phyloP scores from a whole-genome alignment of 1,140 invertebrate species.

The Drosophila bocqueti region DNA sequence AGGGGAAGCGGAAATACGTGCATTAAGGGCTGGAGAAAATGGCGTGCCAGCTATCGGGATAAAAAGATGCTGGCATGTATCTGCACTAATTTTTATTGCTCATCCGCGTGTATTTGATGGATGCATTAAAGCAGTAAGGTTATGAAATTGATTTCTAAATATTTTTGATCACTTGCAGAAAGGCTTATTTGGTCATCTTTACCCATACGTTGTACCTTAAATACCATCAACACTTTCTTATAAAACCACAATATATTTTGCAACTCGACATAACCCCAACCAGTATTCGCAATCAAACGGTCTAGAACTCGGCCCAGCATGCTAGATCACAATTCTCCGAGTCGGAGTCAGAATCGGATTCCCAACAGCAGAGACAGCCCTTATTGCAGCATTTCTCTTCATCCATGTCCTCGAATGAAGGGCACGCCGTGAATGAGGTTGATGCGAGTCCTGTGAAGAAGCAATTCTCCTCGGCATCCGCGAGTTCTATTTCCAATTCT shows the following conservation, averaged over 20 bases:
- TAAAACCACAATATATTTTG: constrained; percentile 1
- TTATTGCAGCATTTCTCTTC: constrained; percentile 2
- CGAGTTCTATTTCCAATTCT: constrained; percentile 37
- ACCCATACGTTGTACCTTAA: not conserved
- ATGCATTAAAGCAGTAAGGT: not conserved
- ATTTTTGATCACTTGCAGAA: not conserved
- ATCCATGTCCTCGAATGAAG: no score
- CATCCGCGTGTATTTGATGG: not conserved
- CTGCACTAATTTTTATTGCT: not conserved
- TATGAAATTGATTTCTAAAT: not conserved
- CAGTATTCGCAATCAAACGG: constrained; percentile 2
- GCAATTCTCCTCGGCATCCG: constrained; percentile 14
- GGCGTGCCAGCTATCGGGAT: constrained; percentile 5
- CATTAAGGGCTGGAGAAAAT: constrained; percentile 38
- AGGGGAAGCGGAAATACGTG: constrained; percentile 36
- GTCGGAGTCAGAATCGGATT: constrained; percentile 13
- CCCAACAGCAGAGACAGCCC: not conserved
- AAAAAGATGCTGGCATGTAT: constrained; percentile 5
- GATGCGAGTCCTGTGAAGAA: constrained; percentile 4
- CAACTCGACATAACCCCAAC: not conserved
- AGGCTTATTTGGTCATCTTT: not conserved
- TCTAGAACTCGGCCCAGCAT: constrained; percentile 4
- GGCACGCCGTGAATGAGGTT: not conserved
- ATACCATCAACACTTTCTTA: not conserved
- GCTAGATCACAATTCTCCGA: not conserved